These are phyloP conservation scores for Catocala sponsa DNA, from an alignment of 2,888 invertebrate species.

Conservation along the genomic window DNA sequence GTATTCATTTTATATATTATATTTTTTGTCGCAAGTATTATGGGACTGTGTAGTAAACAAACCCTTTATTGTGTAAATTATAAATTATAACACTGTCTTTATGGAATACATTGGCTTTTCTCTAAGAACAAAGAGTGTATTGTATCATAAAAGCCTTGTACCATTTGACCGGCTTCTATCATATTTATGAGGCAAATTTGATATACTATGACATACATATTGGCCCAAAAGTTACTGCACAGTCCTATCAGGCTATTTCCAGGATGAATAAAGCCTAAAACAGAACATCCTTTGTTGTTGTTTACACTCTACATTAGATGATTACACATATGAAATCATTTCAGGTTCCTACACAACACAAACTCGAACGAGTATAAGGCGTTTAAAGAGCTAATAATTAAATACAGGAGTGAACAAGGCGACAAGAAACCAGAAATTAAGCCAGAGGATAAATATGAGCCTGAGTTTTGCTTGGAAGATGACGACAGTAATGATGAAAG, in stretches of 20 bases:
- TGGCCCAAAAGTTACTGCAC: constrained; percentile 18
- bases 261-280: constrained; percentile 66
- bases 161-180: too few species aligned
- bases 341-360: constrained; percentile 83
- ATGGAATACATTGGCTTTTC: too few species aligned
- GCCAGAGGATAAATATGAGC: constrained; percentile 85
- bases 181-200: too few species aligned
- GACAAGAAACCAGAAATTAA: constrained; percentile 74
- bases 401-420: constrained; percentile 62
- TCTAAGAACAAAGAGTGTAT: too few species aligned
- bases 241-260: constrained; percentile 58
- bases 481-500: constrained; percentile 82
- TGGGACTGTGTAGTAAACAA: constrained; percentile 39
- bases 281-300: constrained; percentile 63
- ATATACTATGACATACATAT: not conserved
- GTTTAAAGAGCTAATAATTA: constrained; percentile 77
- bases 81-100: not conserved
- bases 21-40: constrained; percentile 42
- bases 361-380: constrained; percentile 82
- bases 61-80: not conserved
- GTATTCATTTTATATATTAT: constrained; percentile 78
- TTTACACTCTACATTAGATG: constrained; percentile 55
- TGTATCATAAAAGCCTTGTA: too few species aligned
- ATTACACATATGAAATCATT: constrained; percentile 58
- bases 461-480: constrained; percentile 83